A percentile compares a stretch with the other conserved stretches of the same genome.
Conservation (phyloP, 2,113 vertebrate species). For the Sterrhoptilus dennistouni region DNA sequence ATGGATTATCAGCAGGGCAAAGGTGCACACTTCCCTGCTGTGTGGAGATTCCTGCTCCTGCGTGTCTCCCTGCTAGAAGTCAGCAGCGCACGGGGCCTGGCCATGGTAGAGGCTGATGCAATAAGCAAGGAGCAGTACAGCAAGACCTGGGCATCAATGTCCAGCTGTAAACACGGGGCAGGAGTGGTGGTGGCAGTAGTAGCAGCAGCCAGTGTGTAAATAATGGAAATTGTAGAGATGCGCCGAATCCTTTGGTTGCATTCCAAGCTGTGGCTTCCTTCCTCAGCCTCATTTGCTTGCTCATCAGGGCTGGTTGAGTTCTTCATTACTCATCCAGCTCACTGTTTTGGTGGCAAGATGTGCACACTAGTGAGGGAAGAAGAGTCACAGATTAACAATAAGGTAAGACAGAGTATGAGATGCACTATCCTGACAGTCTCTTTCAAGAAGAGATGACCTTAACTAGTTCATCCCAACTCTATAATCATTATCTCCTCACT, state of each 20-base stretch:
- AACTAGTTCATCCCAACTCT: background rate
- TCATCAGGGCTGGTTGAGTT: slow-evolving; percentile 59
- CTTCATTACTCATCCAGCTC: slow-evolving; percentile 48
- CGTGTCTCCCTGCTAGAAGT: background rate
- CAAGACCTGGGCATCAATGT: background rate
- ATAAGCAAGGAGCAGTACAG: background rate
- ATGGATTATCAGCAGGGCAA: background rate
- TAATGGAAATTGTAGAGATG: slow-evolving; percentile 51
- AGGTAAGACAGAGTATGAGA: background rate
- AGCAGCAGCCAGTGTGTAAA: background rate
- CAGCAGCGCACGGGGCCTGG: rapidly evolving
- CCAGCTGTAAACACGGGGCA: background rate
- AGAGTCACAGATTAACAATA: background rate
- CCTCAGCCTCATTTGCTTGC: slow-evolving; percentile 50
- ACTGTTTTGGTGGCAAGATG: background rate
- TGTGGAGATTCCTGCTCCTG: background rate
- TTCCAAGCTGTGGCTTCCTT: slow-evolving; percentile 19
- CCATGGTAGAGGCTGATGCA: background rate
- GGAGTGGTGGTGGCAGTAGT: background rate
- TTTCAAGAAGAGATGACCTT: background rate
- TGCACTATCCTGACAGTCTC: background rate
- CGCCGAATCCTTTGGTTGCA: background rate
- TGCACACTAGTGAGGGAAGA: background rate
- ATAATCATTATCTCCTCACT: background rate
- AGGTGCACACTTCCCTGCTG: background rate